These are phyloP conservation scores for Limonius californicus DNA, from an alignment of 1,140 invertebrate genomes.

Conservation along the genomic window DNA sequence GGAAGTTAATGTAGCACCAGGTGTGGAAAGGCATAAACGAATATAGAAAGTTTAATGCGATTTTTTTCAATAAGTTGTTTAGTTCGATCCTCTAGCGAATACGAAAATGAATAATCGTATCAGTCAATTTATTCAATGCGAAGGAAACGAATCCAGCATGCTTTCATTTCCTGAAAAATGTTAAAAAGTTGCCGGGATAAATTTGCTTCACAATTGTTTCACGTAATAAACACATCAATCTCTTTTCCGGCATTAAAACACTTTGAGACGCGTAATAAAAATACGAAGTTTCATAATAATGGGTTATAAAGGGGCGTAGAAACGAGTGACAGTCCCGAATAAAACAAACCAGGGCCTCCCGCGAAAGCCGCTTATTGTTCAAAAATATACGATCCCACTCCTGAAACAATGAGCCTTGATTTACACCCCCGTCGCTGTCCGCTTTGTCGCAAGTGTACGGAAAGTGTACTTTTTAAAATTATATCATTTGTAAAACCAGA, in stretches of 20 bases:
- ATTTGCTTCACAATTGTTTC: not conserved
- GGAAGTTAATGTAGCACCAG: no score
- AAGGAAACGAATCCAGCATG: not conserved
- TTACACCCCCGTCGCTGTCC: slow-evolving; percentile 13
- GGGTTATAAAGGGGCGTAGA: not conserved
- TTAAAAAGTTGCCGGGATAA: not conserved
- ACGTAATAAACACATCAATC: slow-evolving; percentile 1
- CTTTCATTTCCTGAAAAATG: not conserved
- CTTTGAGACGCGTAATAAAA: slow-evolving; percentile 5
- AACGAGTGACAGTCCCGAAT: not conserved
- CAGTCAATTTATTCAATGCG: not conserved
- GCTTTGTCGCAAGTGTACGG: slow-evolving; percentile 7
- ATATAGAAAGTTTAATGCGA: not conserved
- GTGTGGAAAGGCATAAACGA: no score
- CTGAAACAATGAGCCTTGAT: slow-evolving; percentile 20
- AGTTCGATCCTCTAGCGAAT: not conserved
- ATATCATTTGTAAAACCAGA: slow-evolving; percentile 18
- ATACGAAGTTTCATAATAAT: slow-evolving; percentile 15
- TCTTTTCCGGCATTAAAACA: slow-evolving; percentile 6
- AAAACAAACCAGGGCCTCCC: slow-evolving; percentile 9
- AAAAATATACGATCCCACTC: slow-evolving; percentile 18
- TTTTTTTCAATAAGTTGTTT: not conserved
- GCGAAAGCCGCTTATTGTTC: slow-evolving; percentile 14
- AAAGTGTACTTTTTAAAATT: slow-evolving; percentile 21
- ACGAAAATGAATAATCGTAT: not conserved